Base-by-base conservation (phyloP, 2,113 vertebrate species). In the Ptyas mucosa region DNA sequence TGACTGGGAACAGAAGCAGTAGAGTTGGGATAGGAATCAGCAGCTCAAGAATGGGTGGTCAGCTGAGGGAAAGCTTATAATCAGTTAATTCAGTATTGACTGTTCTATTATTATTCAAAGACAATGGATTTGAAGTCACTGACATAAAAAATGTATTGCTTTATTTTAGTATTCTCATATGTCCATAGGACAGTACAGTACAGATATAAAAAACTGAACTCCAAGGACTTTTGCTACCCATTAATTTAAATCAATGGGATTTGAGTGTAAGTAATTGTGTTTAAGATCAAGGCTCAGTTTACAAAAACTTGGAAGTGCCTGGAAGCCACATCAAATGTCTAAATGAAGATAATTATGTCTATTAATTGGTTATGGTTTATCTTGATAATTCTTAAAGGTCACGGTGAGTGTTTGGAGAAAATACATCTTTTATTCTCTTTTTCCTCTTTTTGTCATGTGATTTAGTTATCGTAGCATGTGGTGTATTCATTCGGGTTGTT, bases 321-420 rank as follows among this genome's bases (percentile, higher is more conserved):
- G 11, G 24, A 43, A 89, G 10, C 10, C 24, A 89, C n/a, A 85
- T 39, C 34, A 21, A 81, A 81, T 81, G 18, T 81, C 75, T 81
- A 81, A 81, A 81, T 43, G 20, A 81, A 81, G 75, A 81, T 43
- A 81, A 81, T 81, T 81, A 39, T 81, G 69, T 81, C 7, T 21
- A 86, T 87, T 26, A 39, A 52, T 87, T 49, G 51, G 8, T 43
- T 86, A 57, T 18, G 7, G 11, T 49, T 81, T 39, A 5, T 64
- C 21, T 64, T 61, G 69, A 58, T 58, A 89, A 21, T 34, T 54
- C 51, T 51, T 39, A 49, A 51, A 90, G 58, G 75, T 93, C 55
- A 86, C 55, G 12, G 15, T 53, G 34, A 9, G 18, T n/a, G 96
- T 96, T 97, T 94, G 96, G 93, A 94, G 92, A 95, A 95, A 93